Evolutionary conservation across 2,113 vertebrate genomes (phyloP), one percentile per base, ranked within the genome.

Genomic region (Gallinago jamesoni): DNA sequence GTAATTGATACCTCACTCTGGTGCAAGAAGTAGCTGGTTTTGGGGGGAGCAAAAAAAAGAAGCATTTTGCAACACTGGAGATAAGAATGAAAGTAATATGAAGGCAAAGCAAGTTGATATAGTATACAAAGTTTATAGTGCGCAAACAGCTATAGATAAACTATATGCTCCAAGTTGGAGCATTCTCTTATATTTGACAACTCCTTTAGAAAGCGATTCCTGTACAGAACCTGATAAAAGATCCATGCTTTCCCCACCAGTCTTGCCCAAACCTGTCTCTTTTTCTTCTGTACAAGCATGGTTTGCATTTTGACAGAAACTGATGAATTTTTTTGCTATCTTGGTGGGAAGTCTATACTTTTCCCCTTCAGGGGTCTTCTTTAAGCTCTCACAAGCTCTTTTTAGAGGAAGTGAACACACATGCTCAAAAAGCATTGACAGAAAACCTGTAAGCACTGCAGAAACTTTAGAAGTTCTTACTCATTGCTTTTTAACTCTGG

Each of bases 301-400:
- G 18, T 28, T 83, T 75, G 35, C 10, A 60, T 73, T 85, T 75
- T 68, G 13, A 68, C 3, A 31, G 75, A 79, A 85, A 72, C 5
- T 15, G 0, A 19, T 24, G 9, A 33, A 2, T 1, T 63, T 72
- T 72, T 87, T 62, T 59, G 11, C 10, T 83, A 0, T 19, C 19
- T 31, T 69, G 23, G 60, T 19, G 31, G 43, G 59, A 92, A 55
- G 3, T 22, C 43, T 28, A 25, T 53, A 62, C 10, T 8, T 3
- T 41, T 82, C 10, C 11, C 45, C 24, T 55, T 66, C 21, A 66
- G 10, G 6, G 25, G 14, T 37, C 45, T 72, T 85, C 21, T n/a
- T 72, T 23, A 53, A 57, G 8, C 7, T 56, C 30, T 73, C 60
- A 45, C 1, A 53, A 68, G 14, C 16, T 30, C 39, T 56, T 87